Base-by-base conservation (phyloP, 2,113 vertebrate genomes). In the Pterocles burchelli region DNA sequence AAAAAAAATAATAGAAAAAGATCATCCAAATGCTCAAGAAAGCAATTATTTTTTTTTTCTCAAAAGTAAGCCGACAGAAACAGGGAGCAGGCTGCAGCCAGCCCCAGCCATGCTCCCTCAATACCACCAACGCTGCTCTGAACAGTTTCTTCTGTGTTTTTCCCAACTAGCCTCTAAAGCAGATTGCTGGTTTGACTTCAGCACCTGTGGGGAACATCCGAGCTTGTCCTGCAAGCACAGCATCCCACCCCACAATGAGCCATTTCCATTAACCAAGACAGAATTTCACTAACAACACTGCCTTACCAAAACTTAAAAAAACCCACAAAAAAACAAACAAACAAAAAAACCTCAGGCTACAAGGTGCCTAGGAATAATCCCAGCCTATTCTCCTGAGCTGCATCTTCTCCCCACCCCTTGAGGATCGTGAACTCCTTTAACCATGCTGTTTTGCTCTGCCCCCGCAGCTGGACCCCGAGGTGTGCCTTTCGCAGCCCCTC, bases 401-500 rank as follows among this genome's bases (percentile, higher is more conserved):
- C 29, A 20, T 20, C 79, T 36, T 59, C 70, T 58, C 70, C 65
- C 34, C 26, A 28, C 5, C 24, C 45, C 3, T 41, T 38, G 11
- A 34, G 31, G 36, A 55, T 2, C 7, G 1, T 15, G 5, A 66
- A 6, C 57, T 57, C 26, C 66, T 73, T 61, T 31, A 49, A 17
- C 29, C 8, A 3, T 8, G n/a, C 75, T 41, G 8, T 13, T 45
- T 28, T 29, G 38, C 72, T 87, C 34, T 78, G 38, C 6, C 54
- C 59, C 74, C 3, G 0, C 1, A 88, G 70, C 13, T 3, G 1
- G 57, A 77, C 24, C 55, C 72, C 0, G 3, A 66, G 80, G 75
- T n/a, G 51, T 8, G 67, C 54, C 84, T 83, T 85, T 74, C 6
- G 20, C 45, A 80, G 86, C 43, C 75, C 34, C 89, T 87, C 80